Conservation (phyloP, 2,888 invertebrate genomes). For the Macrophya alboannulata region DNA sequence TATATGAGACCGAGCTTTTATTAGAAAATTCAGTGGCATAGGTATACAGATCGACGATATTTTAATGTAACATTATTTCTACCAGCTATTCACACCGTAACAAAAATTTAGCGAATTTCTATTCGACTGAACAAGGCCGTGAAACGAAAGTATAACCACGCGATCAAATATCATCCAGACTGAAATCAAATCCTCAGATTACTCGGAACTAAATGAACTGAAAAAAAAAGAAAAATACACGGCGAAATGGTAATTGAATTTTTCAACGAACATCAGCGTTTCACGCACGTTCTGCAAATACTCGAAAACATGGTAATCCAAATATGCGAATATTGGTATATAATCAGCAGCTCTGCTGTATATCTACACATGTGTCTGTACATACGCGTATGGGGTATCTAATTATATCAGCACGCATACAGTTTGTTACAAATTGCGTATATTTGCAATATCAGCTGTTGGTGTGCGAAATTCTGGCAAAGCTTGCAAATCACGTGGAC, state of each 20-base stretch:
- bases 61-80: background rate
- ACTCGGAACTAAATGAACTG: background rate
- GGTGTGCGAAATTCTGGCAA: background rate
- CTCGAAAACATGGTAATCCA: background rate
- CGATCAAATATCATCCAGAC: background rate
- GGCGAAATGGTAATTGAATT: background rate
- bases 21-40: background rate
- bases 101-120: background rate
- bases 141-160: background rate
- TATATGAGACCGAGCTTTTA: background rate
- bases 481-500: slow-evolving; percentile 1
- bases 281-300: background rate
- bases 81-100: background rate
- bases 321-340: background rate
- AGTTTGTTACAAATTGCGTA: background rate
- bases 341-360: background rate
- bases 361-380: background rate
- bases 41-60: background rate
- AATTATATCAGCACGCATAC: background rate
- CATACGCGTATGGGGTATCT: background rate
- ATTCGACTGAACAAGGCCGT: background rate
- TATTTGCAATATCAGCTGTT: background rate
- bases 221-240: background rate
- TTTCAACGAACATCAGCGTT: background rate
- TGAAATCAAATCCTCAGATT: background rate